Evolutionary conservation across 1,140 invertebrate species (phyloP).

Genomic region (Calosoma granatense): DNA sequence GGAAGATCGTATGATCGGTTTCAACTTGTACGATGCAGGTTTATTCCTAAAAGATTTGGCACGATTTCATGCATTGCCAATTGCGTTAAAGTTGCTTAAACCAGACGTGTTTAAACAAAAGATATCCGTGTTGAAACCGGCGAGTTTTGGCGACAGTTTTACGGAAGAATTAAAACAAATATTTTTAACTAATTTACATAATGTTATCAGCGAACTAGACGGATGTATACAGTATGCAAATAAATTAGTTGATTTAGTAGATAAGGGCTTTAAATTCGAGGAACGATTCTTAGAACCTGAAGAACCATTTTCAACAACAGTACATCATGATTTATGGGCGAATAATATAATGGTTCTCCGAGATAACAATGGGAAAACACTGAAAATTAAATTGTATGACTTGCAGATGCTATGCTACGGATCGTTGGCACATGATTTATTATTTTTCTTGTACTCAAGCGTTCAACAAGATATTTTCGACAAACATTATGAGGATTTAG

Average conservation of each 20-base stretch:
- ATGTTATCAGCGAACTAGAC: neutral
- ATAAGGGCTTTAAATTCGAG: constrained; percentile 9
- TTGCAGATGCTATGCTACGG: constrained; percentile 44
- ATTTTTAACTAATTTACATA: neutral
- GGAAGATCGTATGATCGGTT: constrained; percentile 33
- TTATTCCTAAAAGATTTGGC: constrained; percentile 40
- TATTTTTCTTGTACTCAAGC: constrained; percentile 44
- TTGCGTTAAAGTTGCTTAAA: constrained; percentile 36
- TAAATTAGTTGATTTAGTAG: constrained; percentile 30
- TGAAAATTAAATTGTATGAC: constrained; percentile 45
- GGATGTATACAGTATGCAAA: constrained; percentile 18
- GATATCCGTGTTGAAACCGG: constrained; percentile 16
- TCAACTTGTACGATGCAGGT: constrained; percentile 35
- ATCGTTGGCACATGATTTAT: constrained; percentile 41
- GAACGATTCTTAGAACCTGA: constrained; percentile 6
- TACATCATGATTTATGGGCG: constrained; percentile 48
- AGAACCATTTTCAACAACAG: constrained; percentile 38
- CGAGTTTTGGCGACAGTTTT: neutral
- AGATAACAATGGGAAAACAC: constrained; percentile 27
- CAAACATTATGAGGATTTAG: constrained; percentile 33
- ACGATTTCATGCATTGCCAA: constrained; percentile 42
- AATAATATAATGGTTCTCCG: constrained; percentile 47
- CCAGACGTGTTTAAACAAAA: constrained; percentile 25
- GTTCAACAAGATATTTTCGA: constrained; percentile 30
- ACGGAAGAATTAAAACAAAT: neutral